phyloP scores from a whole-genome alignment of 1,140 invertebrate species.

The Melipona quadrifasciata region DNA sequence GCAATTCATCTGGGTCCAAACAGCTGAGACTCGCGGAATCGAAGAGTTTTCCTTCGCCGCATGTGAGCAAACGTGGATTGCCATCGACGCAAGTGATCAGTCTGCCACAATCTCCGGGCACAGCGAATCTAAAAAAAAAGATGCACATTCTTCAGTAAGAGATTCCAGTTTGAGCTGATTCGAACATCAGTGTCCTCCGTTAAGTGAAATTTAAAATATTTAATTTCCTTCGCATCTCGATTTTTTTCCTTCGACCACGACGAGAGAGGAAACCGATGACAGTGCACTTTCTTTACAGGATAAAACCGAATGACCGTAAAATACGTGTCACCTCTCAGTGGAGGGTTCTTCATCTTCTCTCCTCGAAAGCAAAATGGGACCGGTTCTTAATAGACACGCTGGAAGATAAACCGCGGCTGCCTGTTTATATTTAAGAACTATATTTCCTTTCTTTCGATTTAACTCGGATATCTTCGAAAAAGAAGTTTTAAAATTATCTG shows the following conservation, averaged over 20 bases:
- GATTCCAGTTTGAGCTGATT: neutral
- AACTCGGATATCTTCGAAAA: neutral
- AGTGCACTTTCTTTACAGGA: neutral
- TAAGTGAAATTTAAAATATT: neutral
- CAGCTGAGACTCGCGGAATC: constrained; percentile 92
- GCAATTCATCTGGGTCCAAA: constrained; percentile 89
- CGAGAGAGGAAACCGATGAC: neutral
- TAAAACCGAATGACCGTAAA: constrained; percentile 23
- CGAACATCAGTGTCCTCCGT: neutral
- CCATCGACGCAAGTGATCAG: constrained; percentile 95
- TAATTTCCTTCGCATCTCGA: neutral
- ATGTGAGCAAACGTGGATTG: constrained; percentile 91
- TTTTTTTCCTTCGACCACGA: neutral
- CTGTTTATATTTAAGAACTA: constrained; percentile 46
- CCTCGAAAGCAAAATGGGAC: constrained; percentile 7
- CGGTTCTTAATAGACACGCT: constrained; percentile 50
- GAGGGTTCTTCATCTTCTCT: neutral
- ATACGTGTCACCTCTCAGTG: constrained; percentile 8
- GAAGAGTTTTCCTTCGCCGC: constrained; percentile 92
- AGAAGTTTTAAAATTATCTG: no score
- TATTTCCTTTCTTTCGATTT: constrained; percentile 24
- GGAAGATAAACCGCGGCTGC: neutral
- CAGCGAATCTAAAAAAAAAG: constrained; percentile 85
- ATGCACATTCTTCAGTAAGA: neutral
- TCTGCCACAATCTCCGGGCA: constrained; percentile 90